Evolutionary conservation across 2,888 invertebrate species (phyloP), one percentile per base, ranked within the genome.

Genomic region (Phania funesta): DNA sequence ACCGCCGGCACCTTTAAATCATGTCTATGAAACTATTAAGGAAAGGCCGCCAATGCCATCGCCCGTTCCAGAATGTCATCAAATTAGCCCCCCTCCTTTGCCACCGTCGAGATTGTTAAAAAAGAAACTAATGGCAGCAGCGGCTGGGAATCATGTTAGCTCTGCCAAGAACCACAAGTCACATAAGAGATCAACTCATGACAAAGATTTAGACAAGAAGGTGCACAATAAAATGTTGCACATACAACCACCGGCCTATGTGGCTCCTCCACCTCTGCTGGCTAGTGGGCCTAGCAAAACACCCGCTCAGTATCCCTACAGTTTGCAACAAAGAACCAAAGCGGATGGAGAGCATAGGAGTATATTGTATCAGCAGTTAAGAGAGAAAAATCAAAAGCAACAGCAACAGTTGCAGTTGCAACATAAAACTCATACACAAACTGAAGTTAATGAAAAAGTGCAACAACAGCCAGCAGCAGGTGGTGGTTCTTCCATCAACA

Each of bases 301-400:
- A 32, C 70, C 84, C 67, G 41, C 84, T 70, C 85, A 85, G n/a
- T 85, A 85, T 48, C 85, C 86, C 9, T 86, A 86, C 48, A 87
- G 85, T 76, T 70, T 84, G 24, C 86, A 86, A 48, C 86, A 86
- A 75, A 86, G 88, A 80, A 88, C 88, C 46, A 86, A 86, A 76
- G 88, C 88, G 26, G 88, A 88, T 84, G 88, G 88, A 64, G 88
- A 87, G 78, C 84, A 88, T 26, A 85, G 86, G 54, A 77, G 83
- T 35, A 83, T 83, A 48, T 65, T 84, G 22, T 85, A 86, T 65
- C 84, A 84, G 32, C 85, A 86, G 54, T 80, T 85, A n/a, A 84
- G 83, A 35, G 85, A 85, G 38, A 85, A 84, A 24, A 84, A 85
- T 62, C 70, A 79, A 50, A 84, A 84, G 11, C 65, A 84, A 20